These are phyloP conservation scores for Brachyistius frenatus DNA, from an alignment of 2,113 vertebrate species.

Conservation along the genomic window DNA sequence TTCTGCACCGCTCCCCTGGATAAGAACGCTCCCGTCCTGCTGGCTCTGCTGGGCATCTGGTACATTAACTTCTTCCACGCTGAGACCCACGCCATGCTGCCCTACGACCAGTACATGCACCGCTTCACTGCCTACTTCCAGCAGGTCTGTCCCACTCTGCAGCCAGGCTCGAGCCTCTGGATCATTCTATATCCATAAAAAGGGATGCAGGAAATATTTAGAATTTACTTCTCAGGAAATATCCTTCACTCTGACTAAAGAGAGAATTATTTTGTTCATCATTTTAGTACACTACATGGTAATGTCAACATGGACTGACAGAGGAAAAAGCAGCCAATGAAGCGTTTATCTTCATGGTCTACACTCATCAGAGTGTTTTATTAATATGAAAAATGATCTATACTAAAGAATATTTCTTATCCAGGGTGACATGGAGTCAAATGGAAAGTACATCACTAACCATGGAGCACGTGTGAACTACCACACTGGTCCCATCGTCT, in stretches of 20 bases:
- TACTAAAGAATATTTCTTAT: not conserved
- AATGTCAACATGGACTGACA: too few species aligned
- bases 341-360: too few species aligned
- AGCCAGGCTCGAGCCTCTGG: not conserved
- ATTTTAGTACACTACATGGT: too few species aligned
- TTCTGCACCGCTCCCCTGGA: constrained; percentile 91
- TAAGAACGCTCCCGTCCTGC: constrained; percentile 90
- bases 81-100: constrained; percentile 94
- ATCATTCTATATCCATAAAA: not conserved
- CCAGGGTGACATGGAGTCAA: constrained; percentile 99
- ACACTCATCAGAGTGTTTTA: not conserved
- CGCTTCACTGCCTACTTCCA: constrained; percentile 99
- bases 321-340: too few species aligned
- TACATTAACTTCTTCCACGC: constrained; percentile 96
- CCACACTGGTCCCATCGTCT: constrained; percentile 95
- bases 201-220: not conserved
- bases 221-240: not conserved
- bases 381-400: too few species aligned
- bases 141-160: constrained; percentile 85
- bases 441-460: constrained; percentile 96
- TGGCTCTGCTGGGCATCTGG: constrained; percentile 96
- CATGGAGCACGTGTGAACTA: constrained; percentile 91
- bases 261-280: too few species aligned
- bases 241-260: too few species aligned
- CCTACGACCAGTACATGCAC: constrained; percentile 98